Evolutionary conservation across 2,888 invertebrate species (phyloP), one percentile per base, ranked within the genome.

Genomic region (Mellilla xanthometata): DNA sequence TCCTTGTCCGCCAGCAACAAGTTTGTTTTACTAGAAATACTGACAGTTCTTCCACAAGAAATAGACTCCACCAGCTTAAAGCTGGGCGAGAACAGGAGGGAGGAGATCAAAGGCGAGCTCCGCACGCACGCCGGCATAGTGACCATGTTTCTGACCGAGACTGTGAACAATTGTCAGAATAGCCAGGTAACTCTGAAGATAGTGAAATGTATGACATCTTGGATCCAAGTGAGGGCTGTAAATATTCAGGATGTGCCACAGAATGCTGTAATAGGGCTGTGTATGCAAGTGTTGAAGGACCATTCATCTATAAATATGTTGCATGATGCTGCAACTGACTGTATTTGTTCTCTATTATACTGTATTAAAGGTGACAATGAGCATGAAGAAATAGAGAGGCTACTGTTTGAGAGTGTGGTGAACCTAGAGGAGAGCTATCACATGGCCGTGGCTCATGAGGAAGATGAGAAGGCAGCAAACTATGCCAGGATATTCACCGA

Each of bases 41-140:
- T 99, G 57, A 97, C 96, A 32, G 96, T 99, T 13, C 89, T 99
- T 66, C 99, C 99, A 3, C 99, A 99, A 89, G 99, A 99, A 92
- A 94, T 98, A 45, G 95, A 95, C 75, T 95, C 95, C 0, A 84
- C 95, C 58, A 93, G 92, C 56, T 86, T 97, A 45, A 93, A 94
- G 66, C 90, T 99, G 49, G 99, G 99, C 26, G 96, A 96, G 56
- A 99, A 99, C 82, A 91, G 99, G 50, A 91, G 99, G 51, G 92
- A 94, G 53, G 95, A 97, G 66, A 93, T 99, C 29, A 92, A 95
- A 60, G 91, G 93, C 40, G 96, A 98, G 72, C 91, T 98, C 53
- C 92, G 93, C 62, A 86, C 90, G 30, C 94, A 95, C 72, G 93
- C 96, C 15, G 92, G 94, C 22, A 91, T 93, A 53, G 95, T 99